These are phyloP conservation scores for Pseudomyrmex sp. DNA, from an alignment of 1,140 invertebrate species.

Conservation along the genomic window DNA sequence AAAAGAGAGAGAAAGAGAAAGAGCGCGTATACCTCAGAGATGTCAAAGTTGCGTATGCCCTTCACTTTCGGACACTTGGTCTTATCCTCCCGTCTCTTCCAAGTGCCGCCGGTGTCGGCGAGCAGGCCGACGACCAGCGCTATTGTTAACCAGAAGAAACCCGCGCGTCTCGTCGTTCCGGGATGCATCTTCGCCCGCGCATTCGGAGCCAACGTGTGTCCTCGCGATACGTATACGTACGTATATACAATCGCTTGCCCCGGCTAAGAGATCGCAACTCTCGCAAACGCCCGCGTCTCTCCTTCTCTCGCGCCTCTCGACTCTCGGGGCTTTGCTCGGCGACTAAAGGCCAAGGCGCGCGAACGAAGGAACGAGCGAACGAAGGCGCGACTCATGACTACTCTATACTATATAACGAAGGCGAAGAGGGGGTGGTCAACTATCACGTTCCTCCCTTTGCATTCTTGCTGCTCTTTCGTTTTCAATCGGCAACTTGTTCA, in stretches of 20 bases:
- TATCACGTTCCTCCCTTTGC: constrained; percentile 80
- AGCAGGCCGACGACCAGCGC: constrained; percentile 53
- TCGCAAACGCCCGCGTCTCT: constrained; percentile 44
- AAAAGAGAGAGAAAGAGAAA: no score
- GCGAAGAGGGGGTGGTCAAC: constrained; percentile 76
- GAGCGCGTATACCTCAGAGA: constrained; percentile 79
- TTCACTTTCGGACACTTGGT: constrained; percentile 87
- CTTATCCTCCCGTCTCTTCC: constrained; percentile 86
- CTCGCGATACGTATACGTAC: no score
- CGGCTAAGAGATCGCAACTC: constrained; percentile 8
- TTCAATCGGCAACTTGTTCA: constrained; percentile 79
- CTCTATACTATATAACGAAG: constrained; percentile 43
- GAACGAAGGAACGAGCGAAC: constrained; percentile 57
- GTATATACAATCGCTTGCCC: background rate
- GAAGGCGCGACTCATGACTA: constrained; percentile 74
- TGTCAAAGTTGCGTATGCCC: constrained; percentile 84
- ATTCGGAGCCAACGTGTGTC: constrained; percentile 41
- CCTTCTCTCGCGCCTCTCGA: constrained; percentile 20
- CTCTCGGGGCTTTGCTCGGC: constrained; percentile 51
- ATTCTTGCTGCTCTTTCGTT: constrained; percentile 78
- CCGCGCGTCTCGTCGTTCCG: constrained; percentile 44
- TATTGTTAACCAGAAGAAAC: constrained; percentile 53
- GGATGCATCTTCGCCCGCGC: constrained; percentile 63
- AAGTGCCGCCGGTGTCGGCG: constrained; percentile 57
- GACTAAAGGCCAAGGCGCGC: constrained; percentile 71